Evolutionary conservation across 2,888 invertebrate species (phyloP).

Genomic region (Diarsia brunnea): DNA sequence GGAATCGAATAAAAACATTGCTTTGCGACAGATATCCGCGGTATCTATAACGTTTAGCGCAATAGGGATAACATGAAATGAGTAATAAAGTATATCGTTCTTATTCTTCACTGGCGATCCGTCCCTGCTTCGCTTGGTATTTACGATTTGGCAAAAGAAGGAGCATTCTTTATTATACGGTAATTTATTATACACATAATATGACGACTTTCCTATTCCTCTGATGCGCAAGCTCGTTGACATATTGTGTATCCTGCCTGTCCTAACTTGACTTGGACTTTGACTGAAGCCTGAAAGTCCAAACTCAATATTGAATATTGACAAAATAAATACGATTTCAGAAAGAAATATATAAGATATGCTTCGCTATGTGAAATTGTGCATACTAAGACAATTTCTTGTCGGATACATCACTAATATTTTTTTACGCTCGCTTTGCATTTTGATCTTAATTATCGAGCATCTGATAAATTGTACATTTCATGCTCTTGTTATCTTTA

Average conservation of each 20-base stretch:
- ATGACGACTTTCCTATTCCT: too few species aligned
- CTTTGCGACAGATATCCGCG: constrained; percentile 72
- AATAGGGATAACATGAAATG: constrained; percentile 63
- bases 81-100: constrained; percentile 50
- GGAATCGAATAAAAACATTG: constrained; percentile 86
- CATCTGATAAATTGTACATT: constrained; percentile 5
- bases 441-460: constrained; percentile 11
- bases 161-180: not conserved
- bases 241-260: too few species aligned
- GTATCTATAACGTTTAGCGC: constrained; percentile 67
- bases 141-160: not conserved
- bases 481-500: constrained; percentile 38
- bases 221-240: too few species aligned
- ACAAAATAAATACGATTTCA: not conserved
- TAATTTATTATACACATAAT: not conserved
- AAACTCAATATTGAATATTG: too few species aligned
- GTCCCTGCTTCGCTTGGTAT: not conserved
- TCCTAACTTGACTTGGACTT: too few species aligned
- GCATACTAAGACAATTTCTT: not conserved
- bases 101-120: constrained; percentile 12
- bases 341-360: not conserved
- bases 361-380: not conserved
- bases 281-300: too few species aligned
- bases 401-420: too few species aligned
- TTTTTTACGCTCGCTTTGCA: not conserved